Evolutionary conservation across 1,140 invertebrate genomes (phyloP).

Genomic region (Calliopsis andreniformis): DNA sequence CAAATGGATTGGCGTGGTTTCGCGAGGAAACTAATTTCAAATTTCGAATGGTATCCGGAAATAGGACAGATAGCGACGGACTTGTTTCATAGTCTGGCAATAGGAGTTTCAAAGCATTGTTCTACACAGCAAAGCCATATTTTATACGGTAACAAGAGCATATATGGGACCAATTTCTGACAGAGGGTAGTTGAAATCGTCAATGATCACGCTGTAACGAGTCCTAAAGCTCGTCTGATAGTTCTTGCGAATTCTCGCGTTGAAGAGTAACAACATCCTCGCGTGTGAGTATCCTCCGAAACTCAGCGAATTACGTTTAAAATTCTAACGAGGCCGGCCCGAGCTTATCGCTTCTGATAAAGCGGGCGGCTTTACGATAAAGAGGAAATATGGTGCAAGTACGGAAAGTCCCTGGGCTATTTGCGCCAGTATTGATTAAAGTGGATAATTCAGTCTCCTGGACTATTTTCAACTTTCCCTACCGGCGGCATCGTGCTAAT

Average conservation of each 20-base stretch:
- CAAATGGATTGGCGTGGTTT: too few relatives aligned
- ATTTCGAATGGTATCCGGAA: too few relatives aligned
- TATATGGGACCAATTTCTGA: background rate
- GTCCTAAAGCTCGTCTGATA: background rate
- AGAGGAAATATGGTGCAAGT: constrained; percentile 60
- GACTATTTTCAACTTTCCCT: constrained; percentile 63
- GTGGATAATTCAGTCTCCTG: constrained; percentile 47
- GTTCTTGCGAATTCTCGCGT: background rate
- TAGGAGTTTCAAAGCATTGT: too few relatives aligned
- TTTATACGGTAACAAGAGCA: too few relatives aligned
- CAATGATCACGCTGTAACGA: constrained; percentile 3
- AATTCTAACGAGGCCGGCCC: constrained; percentile 45
- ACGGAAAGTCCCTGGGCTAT: constrained; percentile 62
- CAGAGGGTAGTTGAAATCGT: background rate
- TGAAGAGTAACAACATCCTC: constrained; percentile 10
- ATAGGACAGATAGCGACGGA: too few relatives aligned
- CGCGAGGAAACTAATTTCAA: too few relatives aligned
- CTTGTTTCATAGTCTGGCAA: too few relatives aligned
- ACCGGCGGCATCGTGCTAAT: constrained; percentile 54
- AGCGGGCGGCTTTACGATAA: constrained; percentile 37
- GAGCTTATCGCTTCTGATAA: constrained; percentile 54
- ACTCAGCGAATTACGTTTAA: constrained; percentile 49
- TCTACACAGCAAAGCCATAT: too few relatives aligned
- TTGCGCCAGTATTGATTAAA: constrained; percentile 65
- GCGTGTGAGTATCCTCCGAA: constrained; percentile 1